Percentiles rank a stretch among this genome's conserved stretches.
Conservation (phyloP, 2,888 invertebrate species). For the Onthophagus sagittarius region DNA sequence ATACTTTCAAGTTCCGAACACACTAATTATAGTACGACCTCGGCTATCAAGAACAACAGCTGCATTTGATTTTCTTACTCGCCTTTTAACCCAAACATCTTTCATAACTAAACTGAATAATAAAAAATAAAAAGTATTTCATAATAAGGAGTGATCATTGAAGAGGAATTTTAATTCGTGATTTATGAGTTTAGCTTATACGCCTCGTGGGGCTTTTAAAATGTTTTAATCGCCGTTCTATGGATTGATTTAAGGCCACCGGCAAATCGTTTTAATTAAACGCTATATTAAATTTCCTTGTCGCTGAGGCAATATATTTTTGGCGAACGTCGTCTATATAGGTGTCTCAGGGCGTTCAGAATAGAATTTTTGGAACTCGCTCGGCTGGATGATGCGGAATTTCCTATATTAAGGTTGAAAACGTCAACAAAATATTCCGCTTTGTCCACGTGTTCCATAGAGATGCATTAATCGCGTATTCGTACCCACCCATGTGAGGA, state of each 20-base stretch:
- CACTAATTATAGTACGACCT: not conserved
- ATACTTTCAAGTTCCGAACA: not conserved
- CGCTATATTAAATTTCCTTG: not conserved
- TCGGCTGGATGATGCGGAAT: not conserved
- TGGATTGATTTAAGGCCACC: not conserved
- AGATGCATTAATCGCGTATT: not conserved
- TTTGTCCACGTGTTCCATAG: not conserved
- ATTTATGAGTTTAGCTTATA: not conserved
- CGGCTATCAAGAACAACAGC: not conserved
- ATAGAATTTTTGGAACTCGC: not conserved
- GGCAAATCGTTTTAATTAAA: not conserved
- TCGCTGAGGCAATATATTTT: not conserved
- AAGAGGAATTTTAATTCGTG: not conserved
- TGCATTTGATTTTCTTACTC: not conserved
- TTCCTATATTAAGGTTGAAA: not conserved
- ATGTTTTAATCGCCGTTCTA: not conserved
- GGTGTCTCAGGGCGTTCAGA: not conserved
- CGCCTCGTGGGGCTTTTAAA: not conserved
- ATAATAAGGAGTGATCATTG: not conserved
- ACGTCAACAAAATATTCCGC: not conserved
- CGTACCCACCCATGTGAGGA: not conserved
- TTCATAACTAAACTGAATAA: no score
- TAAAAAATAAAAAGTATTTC: no score
- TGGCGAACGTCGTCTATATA: not conserved
- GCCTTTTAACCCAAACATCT: no score